These are phyloP conservation scores for Gracilinanus agilis DNA, from an alignment of 2,113 vertebrate species.

Conservation along the genomic window DNA sequence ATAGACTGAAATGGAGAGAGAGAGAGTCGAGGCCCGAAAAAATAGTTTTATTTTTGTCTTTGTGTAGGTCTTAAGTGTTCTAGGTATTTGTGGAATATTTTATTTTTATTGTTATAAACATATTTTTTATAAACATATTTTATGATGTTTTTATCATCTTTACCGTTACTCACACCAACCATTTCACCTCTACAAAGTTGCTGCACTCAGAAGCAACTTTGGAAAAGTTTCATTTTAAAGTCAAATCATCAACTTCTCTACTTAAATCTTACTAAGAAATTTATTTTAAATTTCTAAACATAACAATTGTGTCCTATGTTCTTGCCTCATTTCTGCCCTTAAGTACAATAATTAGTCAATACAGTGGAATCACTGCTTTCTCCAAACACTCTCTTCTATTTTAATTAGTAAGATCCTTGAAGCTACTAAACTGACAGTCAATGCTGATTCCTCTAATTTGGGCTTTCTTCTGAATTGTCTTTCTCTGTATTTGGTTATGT, in stretches of 20 bases:
- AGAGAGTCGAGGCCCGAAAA: neutral
- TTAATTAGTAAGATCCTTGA: slow-evolving; percentile 13
- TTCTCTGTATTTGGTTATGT: slow-evolving; percentile 39
- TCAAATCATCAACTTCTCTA: neutral
- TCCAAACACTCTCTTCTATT: slow-evolving; percentile 14
- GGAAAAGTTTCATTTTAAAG: slow-evolving; percentile 35
- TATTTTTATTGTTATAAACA: neutral
- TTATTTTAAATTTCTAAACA: slow-evolving; percentile 36
- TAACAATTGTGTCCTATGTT: slow-evolving; percentile 5
- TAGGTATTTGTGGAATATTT: too few relatives aligned
- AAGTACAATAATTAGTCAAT: slow-evolving; percentile 25
- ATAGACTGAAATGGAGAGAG: neutral
- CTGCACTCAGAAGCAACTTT: neutral
- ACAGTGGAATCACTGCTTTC: slow-evolving; percentile 23
- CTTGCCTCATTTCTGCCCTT: neutral
- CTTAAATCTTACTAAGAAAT: slow-evolving; percentile 34
- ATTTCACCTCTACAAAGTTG: neutral
- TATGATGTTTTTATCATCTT: neutral
- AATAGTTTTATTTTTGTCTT: neutral
- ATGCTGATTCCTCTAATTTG: neutral
- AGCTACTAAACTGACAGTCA: slow-evolving; percentile 23
- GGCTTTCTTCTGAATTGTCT: slow-evolving; percentile 33
- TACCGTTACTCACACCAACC: neutral
- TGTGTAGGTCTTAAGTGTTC: neutral
- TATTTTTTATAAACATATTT: neutral